phyloP scores from a whole-genome alignment of 2,113 vertebrate genomes.

The Solea solea region DNA sequence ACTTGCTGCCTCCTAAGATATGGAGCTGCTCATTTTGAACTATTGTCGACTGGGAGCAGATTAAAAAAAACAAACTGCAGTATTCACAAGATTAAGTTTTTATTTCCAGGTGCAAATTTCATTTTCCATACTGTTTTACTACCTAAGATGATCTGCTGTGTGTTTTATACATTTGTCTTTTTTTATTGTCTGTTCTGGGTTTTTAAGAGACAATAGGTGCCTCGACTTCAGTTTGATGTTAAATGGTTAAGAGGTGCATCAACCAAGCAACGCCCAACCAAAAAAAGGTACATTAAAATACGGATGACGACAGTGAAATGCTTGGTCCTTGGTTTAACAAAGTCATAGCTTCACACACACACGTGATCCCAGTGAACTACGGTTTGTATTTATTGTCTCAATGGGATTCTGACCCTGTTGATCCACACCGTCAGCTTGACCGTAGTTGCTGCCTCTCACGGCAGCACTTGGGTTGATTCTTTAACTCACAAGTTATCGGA shows the following conservation, averaged over 20 bases:
- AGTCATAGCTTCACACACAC: conserved; percentile 52
- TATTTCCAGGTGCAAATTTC: conserved; percentile 75
- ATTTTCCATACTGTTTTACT: conserved; percentile 77
- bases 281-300: conserved; percentile 66
- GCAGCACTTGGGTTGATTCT: conserved; percentile 39
- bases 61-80: conserved; percentile 76
- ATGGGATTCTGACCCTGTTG: conserved; percentile 31
- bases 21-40: conserved; percentile 82
- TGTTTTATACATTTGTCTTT: conserved; percentile 74
- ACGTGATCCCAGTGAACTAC: conserved; percentile 26
- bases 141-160: conserved; percentile 75
- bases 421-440: conserved; percentile 26
- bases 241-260: conserved; percentile 50
- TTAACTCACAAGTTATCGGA: conserved; percentile 50
- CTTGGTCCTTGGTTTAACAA: conserved; percentile 78
- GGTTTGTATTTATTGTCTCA: conserved; percentile 16
- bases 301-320: conserved; percentile 32
- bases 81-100: conserved; percentile 84
- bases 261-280: conserved; percentile 24
- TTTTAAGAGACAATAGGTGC: conserved; percentile 72
- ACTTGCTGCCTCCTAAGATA: conserved; percentile 82
- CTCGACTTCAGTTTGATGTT: conserved; percentile 64
- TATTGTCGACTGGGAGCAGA: conserved; percentile 73
- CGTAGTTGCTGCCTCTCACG: conserved; percentile 17
- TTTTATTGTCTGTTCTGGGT: conserved; percentile 70